Evolutionary conservation across 2,797 vertebrate genomes (phyloP).

Genomic region (Thunnus albacares): DNA sequence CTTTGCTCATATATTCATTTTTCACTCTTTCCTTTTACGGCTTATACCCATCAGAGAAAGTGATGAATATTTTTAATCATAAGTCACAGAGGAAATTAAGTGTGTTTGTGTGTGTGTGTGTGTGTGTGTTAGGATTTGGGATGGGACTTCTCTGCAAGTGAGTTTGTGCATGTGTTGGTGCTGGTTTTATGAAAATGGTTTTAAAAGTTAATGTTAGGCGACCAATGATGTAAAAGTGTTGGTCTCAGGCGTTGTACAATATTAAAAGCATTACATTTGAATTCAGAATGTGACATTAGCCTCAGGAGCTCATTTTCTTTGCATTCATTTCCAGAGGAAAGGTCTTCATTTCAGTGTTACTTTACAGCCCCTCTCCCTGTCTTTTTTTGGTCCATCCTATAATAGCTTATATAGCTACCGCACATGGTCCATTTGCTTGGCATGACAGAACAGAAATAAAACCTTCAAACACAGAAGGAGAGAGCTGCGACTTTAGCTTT

Average conservation of each 20-base stretch:
- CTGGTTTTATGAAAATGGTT: conserved; percentile 39
- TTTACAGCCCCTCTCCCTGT: conserved; percentile 20
- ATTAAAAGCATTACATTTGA: conserved; percentile 23
- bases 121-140: conserved; percentile 6
- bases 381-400: conserved; percentile 51
- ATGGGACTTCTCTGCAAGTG: neutral
- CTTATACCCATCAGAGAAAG: conserved; percentile 32
- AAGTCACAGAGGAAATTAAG: conserved; percentile 54
- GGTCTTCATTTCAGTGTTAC: conserved; percentile 29
- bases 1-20: conserved; percentile 29
- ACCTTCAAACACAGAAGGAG: conserved; percentile 60
- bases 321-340: conserved; percentile 22
- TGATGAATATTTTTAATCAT: conserved; percentile 63
- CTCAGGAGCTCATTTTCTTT: conserved; percentile 26
- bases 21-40: conserved; percentile 36
- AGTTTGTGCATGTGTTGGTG: conserved; percentile 35
- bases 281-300: conserved; percentile 9
- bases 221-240: conserved; percentile 3
- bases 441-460: conserved; percentile 75
- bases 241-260: neutral
- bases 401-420: conserved; percentile 53
- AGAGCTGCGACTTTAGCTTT: conserved; percentile 76
- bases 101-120: conserved; percentile 24
- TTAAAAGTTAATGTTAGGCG: conserved; percentile 19
- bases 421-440: conserved; percentile 69